Percentiles rank a stretch among this genome's conserved stretches.
Conservation (phyloP, 2,888 invertebrate genomes). For the Trissonchulus latispiculum region DNA sequence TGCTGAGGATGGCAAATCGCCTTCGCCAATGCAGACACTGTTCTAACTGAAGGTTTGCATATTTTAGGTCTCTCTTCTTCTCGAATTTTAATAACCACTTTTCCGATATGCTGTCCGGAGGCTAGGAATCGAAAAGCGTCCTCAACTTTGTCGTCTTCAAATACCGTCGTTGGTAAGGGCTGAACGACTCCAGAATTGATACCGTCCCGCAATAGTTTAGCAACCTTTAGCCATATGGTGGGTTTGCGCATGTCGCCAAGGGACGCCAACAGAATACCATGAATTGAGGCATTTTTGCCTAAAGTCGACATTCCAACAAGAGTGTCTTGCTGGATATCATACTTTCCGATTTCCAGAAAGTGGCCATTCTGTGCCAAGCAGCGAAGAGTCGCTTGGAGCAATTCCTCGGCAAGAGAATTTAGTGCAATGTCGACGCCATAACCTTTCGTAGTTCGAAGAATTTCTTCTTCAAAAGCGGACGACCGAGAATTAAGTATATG, state of each 20-base stretch:
- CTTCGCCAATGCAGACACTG: conserved; percentile 33
- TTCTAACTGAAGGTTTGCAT: conserved; percentile 36
- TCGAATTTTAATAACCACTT: conserved; percentile 18
- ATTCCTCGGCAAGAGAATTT: conserved; percentile 91
- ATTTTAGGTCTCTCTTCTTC: conserved; percentile 24
- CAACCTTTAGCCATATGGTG: conserved; percentile 62
- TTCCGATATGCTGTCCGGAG: no score
- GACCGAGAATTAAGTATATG: conserved; percentile 77
- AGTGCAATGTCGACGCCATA: conserved; percentile 77
- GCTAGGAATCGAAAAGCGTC: conserved; percentile 86
- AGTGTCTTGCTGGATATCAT: conserved; percentile 81
- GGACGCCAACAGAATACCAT: conserved; percentile 88
- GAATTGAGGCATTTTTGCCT: conserved; percentile 92
- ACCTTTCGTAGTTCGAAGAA: conserved; percentile 71
- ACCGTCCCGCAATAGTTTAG: conserved; percentile 67
- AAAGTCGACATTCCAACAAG: conserved; percentile 87
- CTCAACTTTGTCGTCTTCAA: conserved; percentile 65
- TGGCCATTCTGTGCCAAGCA: conserved; percentile 81
- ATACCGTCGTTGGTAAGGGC: conserved; percentile 75
- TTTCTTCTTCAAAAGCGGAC: conserved; percentile 82
- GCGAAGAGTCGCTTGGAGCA: conserved; percentile 79
- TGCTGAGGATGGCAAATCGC: conserved; percentile 40
- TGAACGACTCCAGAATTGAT: conserved; percentile 74
- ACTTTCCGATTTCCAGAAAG: conserved; percentile 96
- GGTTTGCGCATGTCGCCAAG: conserved; percentile 64